Percentiles rank a stretch among this genome's conserved stretches.
These are phyloP conservation scores for Himalopsyche tibetana DNA, from an alignment of 2,888 invertebrate genomes.

Conservation along the genomic window DNA sequence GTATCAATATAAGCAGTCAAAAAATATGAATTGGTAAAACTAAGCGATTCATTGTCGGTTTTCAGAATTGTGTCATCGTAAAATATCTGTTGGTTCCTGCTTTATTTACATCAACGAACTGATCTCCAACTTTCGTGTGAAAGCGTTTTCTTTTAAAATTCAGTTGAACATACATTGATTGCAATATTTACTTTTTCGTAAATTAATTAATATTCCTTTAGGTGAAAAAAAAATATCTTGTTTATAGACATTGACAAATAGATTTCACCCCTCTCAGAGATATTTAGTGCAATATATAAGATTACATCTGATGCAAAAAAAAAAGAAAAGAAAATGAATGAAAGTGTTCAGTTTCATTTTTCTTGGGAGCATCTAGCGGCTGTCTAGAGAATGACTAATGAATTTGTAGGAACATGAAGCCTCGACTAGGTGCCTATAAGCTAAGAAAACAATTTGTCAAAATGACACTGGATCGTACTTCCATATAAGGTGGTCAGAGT, in stretches of 20 bases:
- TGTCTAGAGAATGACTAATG: slow-evolving; percentile 62
- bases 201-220: not conserved
- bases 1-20: too few species aligned
- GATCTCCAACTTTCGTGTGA: too few species aligned
- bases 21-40: too few species aligned
- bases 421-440: slow-evolving; percentile 47
- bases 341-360: slow-evolving; percentile 64
- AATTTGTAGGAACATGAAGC: slow-evolving; percentile 44
- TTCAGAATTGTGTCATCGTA: too few species aligned
- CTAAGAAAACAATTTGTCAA: slow-evolving; percentile 55
- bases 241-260: slow-evolving; percentile 46
- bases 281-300: slow-evolving; percentile 41
- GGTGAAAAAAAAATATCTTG: slow-evolving; percentile 37
- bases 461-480: not conserved
- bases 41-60: too few species aligned
- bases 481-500: not conserved
- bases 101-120: too few species aligned
- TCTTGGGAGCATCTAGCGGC: slow-evolving; percentile 61
- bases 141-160: too few species aligned
- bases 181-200: too few species aligned
- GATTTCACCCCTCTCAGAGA: slow-evolving; percentile 24
- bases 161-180: too few species aligned
- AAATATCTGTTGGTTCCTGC: too few species aligned
- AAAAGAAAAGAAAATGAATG: slow-evolving; percentile 62
- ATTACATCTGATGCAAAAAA: slow-evolving; percentile 51